Evolutionary conservation across 2,888 invertebrate genomes (phyloP), one percentile per base, ranked within the genome.

Genomic region (Brachylomia viminalis): DNA sequence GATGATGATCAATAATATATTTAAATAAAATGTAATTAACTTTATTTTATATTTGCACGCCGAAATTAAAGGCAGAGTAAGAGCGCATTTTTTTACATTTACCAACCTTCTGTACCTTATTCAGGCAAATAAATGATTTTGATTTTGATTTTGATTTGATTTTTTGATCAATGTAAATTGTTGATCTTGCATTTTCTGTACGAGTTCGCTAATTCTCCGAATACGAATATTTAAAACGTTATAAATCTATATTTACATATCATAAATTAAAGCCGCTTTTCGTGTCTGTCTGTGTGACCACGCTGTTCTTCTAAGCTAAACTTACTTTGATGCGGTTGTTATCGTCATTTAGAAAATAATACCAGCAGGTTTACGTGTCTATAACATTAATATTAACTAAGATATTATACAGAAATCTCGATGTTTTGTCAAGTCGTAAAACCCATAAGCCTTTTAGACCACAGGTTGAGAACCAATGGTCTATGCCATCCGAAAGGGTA

Each of bases 401-500:
- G 20, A 11, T 59, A 11, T 33, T 11, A 33, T 23, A 23, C 33
- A 59, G 20, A 23, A 58, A 59, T 11, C 58, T 33, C 1, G 30
- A 59, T 20, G 20, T 10, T 33, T 20, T 10, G 20, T 33, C 20
- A 20, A 58, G 58, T 58, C 3, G 17, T 6, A 30, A 30, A 33
- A 15, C 15, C 27, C 15, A 56, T 42, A 42, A n/a, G n/a, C 49
- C 1, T 54, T 52, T 38, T 20, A 0, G 4, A 11, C 13, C 7
- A 67, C 11, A n/a, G 13, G 1, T 67, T 67, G 54, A 38, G 67
- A 67, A 54, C 54, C 67, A 54, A 20, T 54, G 54, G 7, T 17
- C 17, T 58, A 2, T 23, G 33, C 70, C 65, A 70, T 76, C 7
- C 33, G 17, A 79, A 76, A 72, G 69, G 56, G 42, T 62, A 27